Evolutionary conservation across 2,888 invertebrate genomes (phyloP).

Genomic region (Seira ritae): DNA sequence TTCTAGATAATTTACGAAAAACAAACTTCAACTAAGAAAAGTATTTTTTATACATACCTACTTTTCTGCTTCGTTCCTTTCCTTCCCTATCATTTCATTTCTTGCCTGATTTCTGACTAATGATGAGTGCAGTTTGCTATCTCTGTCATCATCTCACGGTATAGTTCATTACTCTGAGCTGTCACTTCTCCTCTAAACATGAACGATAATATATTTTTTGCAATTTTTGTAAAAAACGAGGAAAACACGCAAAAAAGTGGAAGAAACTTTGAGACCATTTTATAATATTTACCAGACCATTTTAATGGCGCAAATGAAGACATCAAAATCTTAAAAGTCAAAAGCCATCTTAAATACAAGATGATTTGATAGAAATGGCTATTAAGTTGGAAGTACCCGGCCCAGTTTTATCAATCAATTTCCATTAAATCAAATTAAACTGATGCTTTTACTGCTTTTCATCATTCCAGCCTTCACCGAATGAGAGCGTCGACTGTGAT

Average conservation of each 20-base stretch:
- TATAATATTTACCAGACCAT: neutral
- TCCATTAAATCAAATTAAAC: conserved; percentile 1
- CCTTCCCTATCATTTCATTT: neutral
- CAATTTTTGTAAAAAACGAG: neutral
- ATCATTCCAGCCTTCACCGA: neutral
- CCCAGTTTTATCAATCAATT: neutral
- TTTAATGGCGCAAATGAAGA: conserved; percentile 8
- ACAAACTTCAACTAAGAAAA: neutral
- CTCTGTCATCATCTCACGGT: conserved; percentile 6
- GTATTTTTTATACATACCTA: conserved; percentile 2
- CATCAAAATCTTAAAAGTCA: conserved; percentile 4
- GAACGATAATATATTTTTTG: conserved; percentile 10
- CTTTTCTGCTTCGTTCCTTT: neutral
- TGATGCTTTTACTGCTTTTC: neutral
- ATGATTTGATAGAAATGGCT: no score
- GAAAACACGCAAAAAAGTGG: conserved; percentile 6
- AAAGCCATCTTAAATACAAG: neutral
- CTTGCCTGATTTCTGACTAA: no score
- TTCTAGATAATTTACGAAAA: neutral
- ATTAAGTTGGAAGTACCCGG: no score
- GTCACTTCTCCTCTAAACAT: conserved; percentile 29
- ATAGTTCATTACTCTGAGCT: conserved; percentile 47
- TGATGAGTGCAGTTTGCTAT: no score
- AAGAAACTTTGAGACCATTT: no score
- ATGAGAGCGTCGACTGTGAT: neutral